Percentiles rank a stretch among this genome's conserved stretches.
Evolutionary conservation across 2,113 vertebrate genomes (phyloP).

Genomic region (Nibea coibor): DNA sequence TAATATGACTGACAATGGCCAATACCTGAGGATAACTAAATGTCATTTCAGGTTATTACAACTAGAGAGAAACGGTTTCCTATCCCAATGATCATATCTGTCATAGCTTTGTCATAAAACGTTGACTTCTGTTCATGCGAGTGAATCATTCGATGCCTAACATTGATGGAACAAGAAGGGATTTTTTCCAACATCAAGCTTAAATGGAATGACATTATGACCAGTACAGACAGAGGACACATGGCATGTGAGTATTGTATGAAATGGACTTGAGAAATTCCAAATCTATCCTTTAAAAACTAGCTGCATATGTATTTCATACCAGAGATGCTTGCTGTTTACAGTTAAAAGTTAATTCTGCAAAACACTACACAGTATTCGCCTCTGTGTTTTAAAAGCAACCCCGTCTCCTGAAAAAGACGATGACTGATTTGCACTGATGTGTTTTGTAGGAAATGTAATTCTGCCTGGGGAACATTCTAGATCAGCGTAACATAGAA

Average conservation of each 20-base stretch:
- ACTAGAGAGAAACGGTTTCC: not conserved
- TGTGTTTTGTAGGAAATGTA: not conserved
- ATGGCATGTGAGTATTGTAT: slow-evolving; percentile 1
- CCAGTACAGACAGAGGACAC: not conserved
- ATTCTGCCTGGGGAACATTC: not conserved
- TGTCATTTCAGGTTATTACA: not conserved
- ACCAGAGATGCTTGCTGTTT: not conserved
- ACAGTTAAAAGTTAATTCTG: not conserved
- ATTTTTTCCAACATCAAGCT: not conserved
- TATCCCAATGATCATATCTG: not conserved
- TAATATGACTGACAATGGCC: not conserved
- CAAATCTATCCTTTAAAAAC: slow-evolving; percentile 17
- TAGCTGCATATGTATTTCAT: slow-evolving; percentile 1
- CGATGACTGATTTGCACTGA: not conserved
- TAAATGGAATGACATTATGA: not conserved
- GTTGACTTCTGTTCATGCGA: not conserved
- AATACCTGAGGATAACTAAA: not conserved
- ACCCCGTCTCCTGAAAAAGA: slow-evolving; percentile 23
- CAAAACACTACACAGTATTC: slow-evolving; percentile 18
- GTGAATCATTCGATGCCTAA: not conserved
- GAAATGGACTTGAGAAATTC: not conserved
- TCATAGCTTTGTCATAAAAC: not conserved
- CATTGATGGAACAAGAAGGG: not conserved
- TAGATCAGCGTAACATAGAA: not conserved
- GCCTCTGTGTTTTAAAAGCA: slow-evolving; percentile 13